Evolutionary conservation across 2,113 vertebrate genomes (phyloP).

Genomic region (Cnemophilus loriae): DNA sequence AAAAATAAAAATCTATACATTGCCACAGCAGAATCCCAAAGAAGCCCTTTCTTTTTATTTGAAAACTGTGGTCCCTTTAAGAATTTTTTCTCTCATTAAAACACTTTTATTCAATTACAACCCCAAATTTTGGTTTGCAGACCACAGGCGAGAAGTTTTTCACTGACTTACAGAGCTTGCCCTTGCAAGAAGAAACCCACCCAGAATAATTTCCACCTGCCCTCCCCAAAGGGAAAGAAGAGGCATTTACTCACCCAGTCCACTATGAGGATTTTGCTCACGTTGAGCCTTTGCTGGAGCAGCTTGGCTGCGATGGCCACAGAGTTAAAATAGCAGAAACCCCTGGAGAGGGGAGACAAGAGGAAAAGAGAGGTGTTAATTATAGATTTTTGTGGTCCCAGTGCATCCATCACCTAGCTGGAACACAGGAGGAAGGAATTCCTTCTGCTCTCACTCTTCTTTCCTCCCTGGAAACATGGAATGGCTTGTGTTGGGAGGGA

Average conservation of each 20-base stretch:
- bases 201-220: neutral
- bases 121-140: neutral
- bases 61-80: neutral
- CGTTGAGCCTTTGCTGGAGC: constrained; percentile 90
- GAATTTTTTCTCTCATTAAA: neutral
- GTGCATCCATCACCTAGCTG: neutral
- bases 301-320: constrained; percentile 95
- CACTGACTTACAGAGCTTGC: neutral
- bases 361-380: neutral
- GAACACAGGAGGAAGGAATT: neutral
- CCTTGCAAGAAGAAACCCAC: neutral
- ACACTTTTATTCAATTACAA: neutral
- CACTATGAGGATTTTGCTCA: constrained; percentile 97
- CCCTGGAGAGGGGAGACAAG: constrained; percentile 75
- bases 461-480: neutral
- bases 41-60: neutral
- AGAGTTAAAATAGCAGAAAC: constrained; percentile 99
- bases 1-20: neutral
- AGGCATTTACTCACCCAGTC: constrained; percentile 88
- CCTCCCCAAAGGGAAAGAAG: neutral
- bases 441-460: neutral
- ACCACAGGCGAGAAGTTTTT: neutral
- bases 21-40: neutral
- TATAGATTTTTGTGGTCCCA: neutral
- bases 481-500: neutral